phyloP scores from a whole-genome alignment of 2,888 invertebrate species.

The Cenopis cana region DNA sequence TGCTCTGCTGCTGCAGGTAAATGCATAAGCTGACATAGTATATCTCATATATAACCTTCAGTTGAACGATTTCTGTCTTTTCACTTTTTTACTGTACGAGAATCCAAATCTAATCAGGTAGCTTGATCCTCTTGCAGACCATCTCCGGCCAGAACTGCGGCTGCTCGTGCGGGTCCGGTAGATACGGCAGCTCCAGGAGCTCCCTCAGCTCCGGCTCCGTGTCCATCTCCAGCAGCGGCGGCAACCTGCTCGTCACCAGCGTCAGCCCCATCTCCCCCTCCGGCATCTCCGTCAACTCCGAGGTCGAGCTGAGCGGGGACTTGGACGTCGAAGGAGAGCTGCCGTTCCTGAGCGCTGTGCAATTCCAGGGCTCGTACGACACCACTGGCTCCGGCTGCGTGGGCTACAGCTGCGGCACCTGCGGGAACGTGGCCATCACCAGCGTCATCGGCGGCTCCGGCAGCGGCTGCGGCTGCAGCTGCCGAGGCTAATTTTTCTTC shows the following conservation, averaged over 20 bases:
- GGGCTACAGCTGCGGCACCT: conserved; percentile 62
- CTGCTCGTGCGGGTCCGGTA: conserved; percentile 7
- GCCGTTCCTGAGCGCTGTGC: conserved; percentile 56
- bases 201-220: conserved; percentile 1
- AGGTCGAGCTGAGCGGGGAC: conserved; percentile 56
- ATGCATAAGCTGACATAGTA: neutral
- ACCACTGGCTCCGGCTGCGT: conserved; percentile 60
- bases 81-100: too few species aligned
- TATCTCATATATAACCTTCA: too few species aligned
- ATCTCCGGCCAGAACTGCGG: conserved; percentile 47
- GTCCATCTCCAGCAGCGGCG: conserved; percentile 48
- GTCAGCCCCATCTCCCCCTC: conserved; percentile 54
- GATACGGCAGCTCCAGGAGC: too few species aligned
- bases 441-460: conserved; percentile 51
- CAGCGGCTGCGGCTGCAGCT: conserved; percentile 43
- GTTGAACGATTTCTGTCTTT: too few species aligned
- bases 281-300: conserved; percentile 58
- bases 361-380: conserved; percentile 59
- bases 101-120: too few species aligned
- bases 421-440: conserved; percentile 56
- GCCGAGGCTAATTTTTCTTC: neutral
- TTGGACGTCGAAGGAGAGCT: conserved; percentile 52
- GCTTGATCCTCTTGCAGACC: conserved; percentile 47
- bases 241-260: conserved; percentile 53
- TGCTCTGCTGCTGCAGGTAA: conserved; percentile 33